Conservation (phyloP, 2,113 vertebrate species). For the Peucedramus taeniatus region DNA sequence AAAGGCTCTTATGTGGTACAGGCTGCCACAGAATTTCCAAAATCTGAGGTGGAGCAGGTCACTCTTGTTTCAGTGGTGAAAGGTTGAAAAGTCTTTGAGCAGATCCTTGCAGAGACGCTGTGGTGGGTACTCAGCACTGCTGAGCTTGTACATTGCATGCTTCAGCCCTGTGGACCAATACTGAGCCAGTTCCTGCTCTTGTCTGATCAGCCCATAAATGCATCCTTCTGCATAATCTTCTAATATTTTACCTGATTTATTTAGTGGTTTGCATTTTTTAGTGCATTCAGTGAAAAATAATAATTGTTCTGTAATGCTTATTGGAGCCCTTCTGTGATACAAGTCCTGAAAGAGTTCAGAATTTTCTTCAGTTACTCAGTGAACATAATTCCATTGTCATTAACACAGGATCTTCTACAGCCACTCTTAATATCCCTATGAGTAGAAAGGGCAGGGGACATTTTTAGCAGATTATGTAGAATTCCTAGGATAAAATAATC, state of each 20-base stretch:
- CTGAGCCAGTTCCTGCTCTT: background rate
- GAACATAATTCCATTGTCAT: background rate
- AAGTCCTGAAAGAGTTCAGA: background rate
- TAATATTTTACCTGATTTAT: background rate
- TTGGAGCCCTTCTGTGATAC: background rate
- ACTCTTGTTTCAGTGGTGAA: slow-evolving; percentile 17
- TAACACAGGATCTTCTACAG: background rate
- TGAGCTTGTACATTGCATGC: background rate
- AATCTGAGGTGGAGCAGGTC: background rate
- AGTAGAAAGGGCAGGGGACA: background rate
- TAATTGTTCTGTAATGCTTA: background rate
- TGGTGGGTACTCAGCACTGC: fast-evolving
- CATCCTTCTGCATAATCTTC: background rate
- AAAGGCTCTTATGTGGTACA: slow-evolving; percentile 31
- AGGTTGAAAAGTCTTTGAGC: slow-evolving; percentile 23
- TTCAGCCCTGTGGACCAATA: fast-evolving
- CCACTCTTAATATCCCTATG: background rate
- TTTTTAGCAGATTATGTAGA: background rate
- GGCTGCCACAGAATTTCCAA: slow-evolving; percentile 32
- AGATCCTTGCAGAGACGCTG: fast-evolving
- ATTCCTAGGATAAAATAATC: background rate
- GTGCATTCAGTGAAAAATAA: background rate
- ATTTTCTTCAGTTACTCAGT: background rate
- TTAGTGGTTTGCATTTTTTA: background rate
- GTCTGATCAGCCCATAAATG: background rate